These are phyloP conservation scores for Mormyrus hasselquistii DNA, from an alignment of 2,797 vertebrate species.

Conservation along the genomic window DNA sequence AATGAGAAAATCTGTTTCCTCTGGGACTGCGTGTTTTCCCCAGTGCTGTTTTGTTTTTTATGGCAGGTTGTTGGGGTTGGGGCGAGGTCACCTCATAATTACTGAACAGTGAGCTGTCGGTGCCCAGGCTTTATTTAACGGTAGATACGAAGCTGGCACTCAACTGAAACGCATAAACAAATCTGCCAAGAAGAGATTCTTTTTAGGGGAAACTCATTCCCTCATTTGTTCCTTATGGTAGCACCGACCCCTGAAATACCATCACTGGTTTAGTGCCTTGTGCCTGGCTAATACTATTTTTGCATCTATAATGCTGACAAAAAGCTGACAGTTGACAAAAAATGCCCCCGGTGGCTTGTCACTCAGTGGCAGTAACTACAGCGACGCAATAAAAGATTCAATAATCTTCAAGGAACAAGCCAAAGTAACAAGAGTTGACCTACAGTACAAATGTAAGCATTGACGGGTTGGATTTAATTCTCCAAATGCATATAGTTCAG, in stretches of 20 bases:
- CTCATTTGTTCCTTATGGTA: constrained; percentile 1
- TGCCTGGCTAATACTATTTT: constrained; percentile 3
- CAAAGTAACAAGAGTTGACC: neutral
- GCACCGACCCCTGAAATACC: neutral
- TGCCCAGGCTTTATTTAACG: neutral
- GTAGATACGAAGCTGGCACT: neutral
- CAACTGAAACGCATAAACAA: neutral
- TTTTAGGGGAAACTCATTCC: neutral
- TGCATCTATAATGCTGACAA: constrained; percentile 2
- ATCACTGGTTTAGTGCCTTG: constrained; percentile 2
- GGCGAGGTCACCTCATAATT: constrained; percentile 14
- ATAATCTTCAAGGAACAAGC: neutral
- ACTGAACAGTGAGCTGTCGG: neutral
- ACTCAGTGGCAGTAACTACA: neutral
- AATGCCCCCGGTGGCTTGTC: neutral
- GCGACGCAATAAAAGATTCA: neutral
- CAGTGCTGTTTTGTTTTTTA: constrained; percentile 3
- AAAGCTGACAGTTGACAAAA: constrained; percentile 10
- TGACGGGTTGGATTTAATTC: neutral
- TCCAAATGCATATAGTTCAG: neutral
- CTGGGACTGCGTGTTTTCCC: constrained; percentile 1
- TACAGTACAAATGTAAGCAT: neutral
- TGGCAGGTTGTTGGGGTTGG: neutral
- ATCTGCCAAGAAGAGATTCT: neutral
- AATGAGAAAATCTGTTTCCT: constrained; percentile 18